These are phyloP conservation scores for Cheumatopsyche charites DNA, from an alignment of 1,140 invertebrate genomes.

Conservation along the genomic window DNA sequence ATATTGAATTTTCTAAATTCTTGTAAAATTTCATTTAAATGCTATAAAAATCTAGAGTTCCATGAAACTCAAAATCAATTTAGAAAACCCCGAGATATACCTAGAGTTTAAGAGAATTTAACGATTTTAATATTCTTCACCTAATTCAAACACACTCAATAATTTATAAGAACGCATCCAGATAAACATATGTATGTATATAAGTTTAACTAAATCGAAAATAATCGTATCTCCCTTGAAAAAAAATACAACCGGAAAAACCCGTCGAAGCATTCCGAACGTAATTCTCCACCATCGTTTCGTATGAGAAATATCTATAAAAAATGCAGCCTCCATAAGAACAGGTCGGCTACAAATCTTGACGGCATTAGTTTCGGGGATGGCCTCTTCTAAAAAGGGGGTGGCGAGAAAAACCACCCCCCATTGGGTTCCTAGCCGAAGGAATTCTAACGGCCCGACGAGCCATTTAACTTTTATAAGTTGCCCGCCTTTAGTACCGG, in stretches of 20 bases:
- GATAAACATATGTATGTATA: no score
- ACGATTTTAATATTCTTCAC: no score
- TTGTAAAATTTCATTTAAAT: no score
- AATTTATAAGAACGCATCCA: no score
- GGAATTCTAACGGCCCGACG: slow-evolving; percentile 13
- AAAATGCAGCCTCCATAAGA: slow-evolving; percentile 15
- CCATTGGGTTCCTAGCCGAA: slow-evolving; percentile 19
- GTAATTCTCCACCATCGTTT: slow-evolving; percentile 12
- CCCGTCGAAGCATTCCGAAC: neutral
- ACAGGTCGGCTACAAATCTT: slow-evolving; percentile 31
- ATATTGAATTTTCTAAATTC: no score
- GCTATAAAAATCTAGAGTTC: no score
- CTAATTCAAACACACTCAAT: no score
- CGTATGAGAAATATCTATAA: slow-evolving; percentile 29
- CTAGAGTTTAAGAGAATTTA: no score
- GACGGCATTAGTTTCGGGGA: slow-evolving; percentile 35
- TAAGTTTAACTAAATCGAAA: neutral
- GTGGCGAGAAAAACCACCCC: neutral
- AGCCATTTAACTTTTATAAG: slow-evolving; percentile 30
- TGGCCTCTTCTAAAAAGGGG: neutral
- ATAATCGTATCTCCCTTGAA: no score
- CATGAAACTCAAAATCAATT: no score
- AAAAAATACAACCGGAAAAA: neutral
- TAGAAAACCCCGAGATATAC: no score
- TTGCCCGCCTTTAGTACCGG: neutral